Evolutionary conservation across 2,888 invertebrate species (phyloP), one percentile per base, ranked within the genome.

Genomic region (Amblyjoppa proteus): DNA sequence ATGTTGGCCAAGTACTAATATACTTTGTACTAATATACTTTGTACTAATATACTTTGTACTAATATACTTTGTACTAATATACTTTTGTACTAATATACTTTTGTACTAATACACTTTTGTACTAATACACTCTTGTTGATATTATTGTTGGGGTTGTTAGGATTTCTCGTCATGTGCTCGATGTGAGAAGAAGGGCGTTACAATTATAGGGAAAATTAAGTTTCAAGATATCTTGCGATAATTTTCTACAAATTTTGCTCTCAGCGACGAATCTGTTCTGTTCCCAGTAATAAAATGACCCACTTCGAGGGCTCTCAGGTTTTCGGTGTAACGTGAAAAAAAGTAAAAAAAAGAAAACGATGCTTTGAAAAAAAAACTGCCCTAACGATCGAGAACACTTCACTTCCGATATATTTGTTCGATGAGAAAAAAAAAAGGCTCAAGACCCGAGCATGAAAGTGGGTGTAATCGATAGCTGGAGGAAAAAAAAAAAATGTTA

Each of bases 381-480:
- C 64, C 11, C 49, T 20, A 75, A 45, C 64, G 31, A 75, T 75
- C 75, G 49, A 64, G 3, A 49, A 64, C 49, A 75, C 45, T 61
- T 61, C 4, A n/a, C 31, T 49, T 31, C 16, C 2, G 41, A 13
- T 25, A 20, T 6, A 41, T 25, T 2, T 45, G 25, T 4, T 20
- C 9, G 16, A 2, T 56, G n/a, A 28, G n/a, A 41, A 31, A 41
- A 31, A 31, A 51, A 49, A 61, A 56, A 61, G 58, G 28, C 28
- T 25, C 58, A 1, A 20, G 11, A 41, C n/a, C 20, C 38, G 41
- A 58, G 28, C 28, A 38, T 20, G 34, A 61, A 45, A 74, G 49
- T 28, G 28, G 61, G 2, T n/a, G 74, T 58, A 41, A 74, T 45
- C 61, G 74, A 74, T 74, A 49, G 34, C 16, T 28, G 28, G 34